Percentiles rank a stretch among this genome's conserved stretches.
Conservation (phyloP, 2,888 invertebrate species). For the Metallyticus violacea region DNA sequence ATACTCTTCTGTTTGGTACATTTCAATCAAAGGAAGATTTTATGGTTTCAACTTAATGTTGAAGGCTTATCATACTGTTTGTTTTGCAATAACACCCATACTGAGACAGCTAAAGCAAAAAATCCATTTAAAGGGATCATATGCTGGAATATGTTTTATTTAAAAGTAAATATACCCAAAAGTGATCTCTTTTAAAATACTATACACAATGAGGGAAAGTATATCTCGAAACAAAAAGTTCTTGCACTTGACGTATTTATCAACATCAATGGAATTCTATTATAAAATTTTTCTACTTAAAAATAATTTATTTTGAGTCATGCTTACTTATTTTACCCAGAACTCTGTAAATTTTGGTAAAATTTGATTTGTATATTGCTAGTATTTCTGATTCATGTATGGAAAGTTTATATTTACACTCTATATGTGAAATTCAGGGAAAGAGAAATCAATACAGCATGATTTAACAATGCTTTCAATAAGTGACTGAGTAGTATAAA, state of each 20-base stretch:
- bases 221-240: no score
- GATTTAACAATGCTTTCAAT: background rate
- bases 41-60: no score
- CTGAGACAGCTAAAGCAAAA: no score
- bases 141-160: no score
- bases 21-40: no score
- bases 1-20: background rate
- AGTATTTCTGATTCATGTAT: background rate
- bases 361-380: conserved; percentile 6
- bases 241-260: no score
- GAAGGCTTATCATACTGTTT: no score
- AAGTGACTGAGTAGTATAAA: background rate
- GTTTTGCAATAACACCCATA: no score
- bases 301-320: background rate
- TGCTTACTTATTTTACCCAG: background rate
- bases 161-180: no score
- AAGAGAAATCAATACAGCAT: background rate
- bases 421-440: background rate
- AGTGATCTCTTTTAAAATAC: no score
- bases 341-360: background rate
- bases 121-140: no score
- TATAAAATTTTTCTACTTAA: background rate
- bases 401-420: background rate
- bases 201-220: no score
- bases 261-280: background rate